These are phyloP conservation scores for Urocolius indicus DNA, from an alignment of 2,113 vertebrate species.

Conservation along the genomic window DNA sequence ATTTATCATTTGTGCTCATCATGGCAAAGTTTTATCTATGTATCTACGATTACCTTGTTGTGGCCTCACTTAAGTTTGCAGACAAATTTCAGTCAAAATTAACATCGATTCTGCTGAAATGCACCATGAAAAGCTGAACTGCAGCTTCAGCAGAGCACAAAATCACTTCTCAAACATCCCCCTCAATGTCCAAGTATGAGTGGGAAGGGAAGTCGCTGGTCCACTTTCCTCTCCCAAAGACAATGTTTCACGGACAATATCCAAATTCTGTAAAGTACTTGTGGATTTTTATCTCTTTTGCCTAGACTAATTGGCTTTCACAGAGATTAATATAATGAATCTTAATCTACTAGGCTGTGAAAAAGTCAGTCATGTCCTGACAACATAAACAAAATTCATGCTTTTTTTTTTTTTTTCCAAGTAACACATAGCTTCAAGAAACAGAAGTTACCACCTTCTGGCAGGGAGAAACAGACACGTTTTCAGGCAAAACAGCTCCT, in stretches of 20 bases:
- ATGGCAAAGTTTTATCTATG: not conserved
- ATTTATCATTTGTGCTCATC: not conserved
- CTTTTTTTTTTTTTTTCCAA: not conserved
- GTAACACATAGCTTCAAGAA: not conserved
- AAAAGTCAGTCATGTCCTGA: not conserved
- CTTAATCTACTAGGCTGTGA: not conserved
- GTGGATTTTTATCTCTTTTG: not conserved
- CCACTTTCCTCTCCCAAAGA: not conserved
- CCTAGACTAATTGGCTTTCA: not conserved
- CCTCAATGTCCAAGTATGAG: not conserved
- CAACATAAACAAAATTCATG: not conserved
- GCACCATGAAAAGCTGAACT: not conserved
- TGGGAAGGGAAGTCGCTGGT: not conserved
- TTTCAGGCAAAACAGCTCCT: not conserved
- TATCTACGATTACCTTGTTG: not conserved
- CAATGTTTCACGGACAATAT: not conserved
- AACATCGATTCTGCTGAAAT: not conserved
- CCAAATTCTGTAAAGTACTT: not conserved
- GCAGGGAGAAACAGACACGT: not conserved
- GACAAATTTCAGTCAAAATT: not conserved
- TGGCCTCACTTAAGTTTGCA: not conserved
- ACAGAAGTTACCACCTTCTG: slow-evolving; percentile 27
- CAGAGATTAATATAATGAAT: not conserved
- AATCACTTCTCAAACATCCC: not conserved
- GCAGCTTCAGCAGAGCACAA: not conserved